phyloP scores from a whole-genome alignment of 64 coral and sea anemone species.

The Montipora cactus region DNA sequence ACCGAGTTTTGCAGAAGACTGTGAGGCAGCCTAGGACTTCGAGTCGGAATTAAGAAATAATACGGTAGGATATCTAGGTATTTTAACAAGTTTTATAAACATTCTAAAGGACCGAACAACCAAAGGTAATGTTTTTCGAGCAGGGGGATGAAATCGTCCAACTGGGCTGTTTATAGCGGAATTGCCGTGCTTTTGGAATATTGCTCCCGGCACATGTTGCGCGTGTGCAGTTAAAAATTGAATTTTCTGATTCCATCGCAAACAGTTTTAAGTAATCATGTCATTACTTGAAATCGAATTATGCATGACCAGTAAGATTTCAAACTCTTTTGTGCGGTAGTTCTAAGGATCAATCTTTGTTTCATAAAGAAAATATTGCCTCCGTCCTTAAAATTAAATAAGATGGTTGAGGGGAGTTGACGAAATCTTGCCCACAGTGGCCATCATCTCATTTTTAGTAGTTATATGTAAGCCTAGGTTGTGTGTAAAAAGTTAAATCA shows the following conservation, averaged over 20 bases:
- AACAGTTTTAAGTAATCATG: background rate
- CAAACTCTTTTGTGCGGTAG: background rate
- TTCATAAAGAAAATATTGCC: conserved; percentile 9
- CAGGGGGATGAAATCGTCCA: background rate
- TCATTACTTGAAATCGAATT: background rate
- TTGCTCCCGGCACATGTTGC: conserved; percentile 32
- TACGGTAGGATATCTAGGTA: background rate
- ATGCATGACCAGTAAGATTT: background rate
- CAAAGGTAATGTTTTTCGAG: background rate
- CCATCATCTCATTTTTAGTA: background rate
- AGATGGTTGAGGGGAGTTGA: conserved; percentile 29
- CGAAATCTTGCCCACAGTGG: background rate
- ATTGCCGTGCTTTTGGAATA: conserved; percentile 19
- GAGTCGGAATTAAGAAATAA: background rate
- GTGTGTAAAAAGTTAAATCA: background rate
- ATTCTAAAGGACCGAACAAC: background rate
- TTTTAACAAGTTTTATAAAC: background rate
- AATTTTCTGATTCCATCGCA: background rate
- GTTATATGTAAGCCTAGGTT: background rate
- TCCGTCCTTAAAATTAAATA: background rate
- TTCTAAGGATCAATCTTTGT: background rate
- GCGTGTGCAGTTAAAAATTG: conserved; percentile 12
- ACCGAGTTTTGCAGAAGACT: background rate
- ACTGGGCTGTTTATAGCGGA: background rate
- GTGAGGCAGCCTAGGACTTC: background rate